phyloP scores from a whole-genome alignment of 2,797 vertebrate species.

The Danio jaintianensis region DNA sequence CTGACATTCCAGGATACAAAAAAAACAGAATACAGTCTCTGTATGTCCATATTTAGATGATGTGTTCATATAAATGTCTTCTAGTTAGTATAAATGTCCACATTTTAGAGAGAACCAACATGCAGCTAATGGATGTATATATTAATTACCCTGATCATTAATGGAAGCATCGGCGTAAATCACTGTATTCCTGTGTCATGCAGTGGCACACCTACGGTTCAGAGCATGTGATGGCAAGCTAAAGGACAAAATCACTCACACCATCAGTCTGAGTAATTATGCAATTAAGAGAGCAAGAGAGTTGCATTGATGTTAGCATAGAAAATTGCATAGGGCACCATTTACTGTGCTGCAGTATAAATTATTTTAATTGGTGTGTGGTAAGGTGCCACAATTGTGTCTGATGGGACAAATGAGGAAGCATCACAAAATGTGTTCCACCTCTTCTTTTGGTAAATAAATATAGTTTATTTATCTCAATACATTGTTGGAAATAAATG shows the following conservation, averaged over 20 bases:
- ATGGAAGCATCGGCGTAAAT: constrained; percentile 63
- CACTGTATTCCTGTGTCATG: constrained; percentile 59
- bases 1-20: constrained; percentile 12
- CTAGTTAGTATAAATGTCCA: constrained; percentile 19
- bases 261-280: constrained; percentile 70
- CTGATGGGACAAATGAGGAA: constrained; percentile 13
- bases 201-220: constrained; percentile 63
- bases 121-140: constrained; percentile 52
- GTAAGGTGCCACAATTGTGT: constrained; percentile 12
- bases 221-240: constrained; percentile 68
- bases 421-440: neutral
- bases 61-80: neutral
- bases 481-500: neutral
- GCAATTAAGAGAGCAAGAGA: constrained; percentile 67
- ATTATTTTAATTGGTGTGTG: constrained; percentile 40
- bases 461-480: neutral
- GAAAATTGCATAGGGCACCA: constrained; percentile 47
- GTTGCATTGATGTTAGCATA: constrained; percentile 57
- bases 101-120: constrained; percentile 41
- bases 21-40: neutral
- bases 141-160: constrained; percentile 71
- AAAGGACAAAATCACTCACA: constrained; percentile 66
- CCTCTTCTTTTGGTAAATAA: neutral
- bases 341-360: constrained; percentile 33
- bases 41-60: neutral